Conservation (phyloP, 2,888 invertebrate genomes). For the Brassicogethes aeneus region DNA sequence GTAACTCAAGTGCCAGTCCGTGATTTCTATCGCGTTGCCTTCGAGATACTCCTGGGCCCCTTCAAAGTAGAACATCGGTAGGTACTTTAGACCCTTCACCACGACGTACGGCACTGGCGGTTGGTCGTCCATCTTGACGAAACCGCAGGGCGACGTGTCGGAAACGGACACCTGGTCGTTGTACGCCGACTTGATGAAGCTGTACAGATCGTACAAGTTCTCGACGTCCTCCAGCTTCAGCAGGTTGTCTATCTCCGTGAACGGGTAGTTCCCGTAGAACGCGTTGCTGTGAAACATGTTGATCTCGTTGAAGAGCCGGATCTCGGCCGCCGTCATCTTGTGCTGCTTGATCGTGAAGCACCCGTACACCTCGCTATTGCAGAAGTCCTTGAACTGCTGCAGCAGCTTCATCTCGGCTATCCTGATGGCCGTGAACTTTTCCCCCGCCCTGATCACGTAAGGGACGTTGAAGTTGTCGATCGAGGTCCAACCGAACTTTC, state of each 20-base stretch:
- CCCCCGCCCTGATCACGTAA: conserved; percentile 7
- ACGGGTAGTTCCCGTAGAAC: conserved; percentile 5
- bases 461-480: conserved; percentile 5
- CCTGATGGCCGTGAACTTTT: conserved; percentile 7
- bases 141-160: conserved; percentile 10
- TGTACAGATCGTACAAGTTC: conserved; percentile 2
- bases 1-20: conserved; percentile 12
- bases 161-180: conserved; percentile 3
- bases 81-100: conserved; percentile 5
- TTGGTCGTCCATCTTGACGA: conserved; percentile 10
- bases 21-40: conserved; percentile 5
- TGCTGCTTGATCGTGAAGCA: conserved; percentile 6
- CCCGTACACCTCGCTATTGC: conserved; percentile 7
- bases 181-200: conserved; percentile 3
- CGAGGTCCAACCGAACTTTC: conserved; percentile 12
- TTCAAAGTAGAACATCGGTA: conserved; percentile 16
- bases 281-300: conserved; percentile 10
- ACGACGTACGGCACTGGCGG: conserved; percentile 12
- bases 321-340: conserved; percentile 9
- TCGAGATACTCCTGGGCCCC: conserved; percentile 9
- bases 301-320: conserved; percentile 11
- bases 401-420: conserved; percentile 8
- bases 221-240: conserved; percentile 7
- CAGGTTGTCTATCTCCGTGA: conserved; percentile 7
- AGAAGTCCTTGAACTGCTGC: conserved; percentile 4